phyloP scores from a whole-genome alignment of 2,113 vertebrate genomes.

The Pseudopipra pipra region DNA sequence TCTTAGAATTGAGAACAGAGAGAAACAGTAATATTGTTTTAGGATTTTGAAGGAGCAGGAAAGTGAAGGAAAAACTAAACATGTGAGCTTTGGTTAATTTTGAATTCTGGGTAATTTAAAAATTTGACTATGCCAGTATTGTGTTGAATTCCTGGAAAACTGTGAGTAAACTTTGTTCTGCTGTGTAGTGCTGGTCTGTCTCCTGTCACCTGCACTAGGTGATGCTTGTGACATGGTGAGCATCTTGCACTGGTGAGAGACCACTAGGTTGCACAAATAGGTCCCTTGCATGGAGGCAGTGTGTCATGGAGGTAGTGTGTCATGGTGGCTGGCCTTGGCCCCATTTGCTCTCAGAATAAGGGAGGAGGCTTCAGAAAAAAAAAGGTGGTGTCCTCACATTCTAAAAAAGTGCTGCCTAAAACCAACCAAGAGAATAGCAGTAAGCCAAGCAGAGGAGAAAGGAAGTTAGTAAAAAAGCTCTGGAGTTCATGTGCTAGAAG shows the following conservation, averaged over 20 bases:
- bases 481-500: neutral
- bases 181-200: neutral
- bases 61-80: neutral
- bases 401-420: neutral
- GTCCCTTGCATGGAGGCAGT: neutral
- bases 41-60: neutral
- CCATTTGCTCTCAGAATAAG: neutral
- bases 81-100: neutral
- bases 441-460: neutral
- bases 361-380: neutral
- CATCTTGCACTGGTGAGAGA: neutral
- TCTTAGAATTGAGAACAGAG: neutral
- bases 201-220: neutral
- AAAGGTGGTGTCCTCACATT: rapidly evolving
- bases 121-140: neutral
- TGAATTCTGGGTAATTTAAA: neutral
- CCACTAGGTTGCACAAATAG: neutral
- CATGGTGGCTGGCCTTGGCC: neutral
- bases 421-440: neutral
- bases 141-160: neutral
- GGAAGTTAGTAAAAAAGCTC: neutral
- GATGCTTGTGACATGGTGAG: rapidly evolving
- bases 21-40: neutral
- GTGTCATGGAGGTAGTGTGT: neutral
- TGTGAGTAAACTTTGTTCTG: neutral